These are phyloP conservation scores for Drosophila busckii DNA, from an alignment of 1,140 invertebrate genomes.

Conservation along the genomic window DNA sequence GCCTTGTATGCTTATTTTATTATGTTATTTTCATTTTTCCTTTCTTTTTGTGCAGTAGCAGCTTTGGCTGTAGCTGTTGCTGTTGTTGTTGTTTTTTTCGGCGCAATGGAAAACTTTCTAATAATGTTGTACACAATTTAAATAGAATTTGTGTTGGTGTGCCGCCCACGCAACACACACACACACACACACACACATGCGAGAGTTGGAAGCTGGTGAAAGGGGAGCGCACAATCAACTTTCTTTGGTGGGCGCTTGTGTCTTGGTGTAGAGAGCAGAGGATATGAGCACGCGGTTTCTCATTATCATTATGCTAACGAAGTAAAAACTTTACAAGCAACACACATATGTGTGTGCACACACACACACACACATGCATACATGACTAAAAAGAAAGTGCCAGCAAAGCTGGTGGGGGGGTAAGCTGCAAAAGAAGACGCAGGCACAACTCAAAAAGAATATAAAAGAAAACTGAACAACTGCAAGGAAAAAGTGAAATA, in stretches of 20 bases:
- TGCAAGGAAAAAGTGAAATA: constrained; percentile 50
- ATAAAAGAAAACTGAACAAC: constrained; percentile 58
- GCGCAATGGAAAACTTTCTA: constrained; percentile 72
- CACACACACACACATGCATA: constrained; percentile 11
- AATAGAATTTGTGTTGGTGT: constrained; percentile 67
- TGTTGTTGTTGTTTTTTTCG: constrained; percentile 20
- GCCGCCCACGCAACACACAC: constrained; percentile 1
- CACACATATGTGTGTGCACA: constrained; percentile 59
- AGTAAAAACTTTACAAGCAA: constrained; percentile 78
- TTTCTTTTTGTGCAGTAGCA: constrained; percentile 40
- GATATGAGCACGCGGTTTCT: constrained; percentile 77
- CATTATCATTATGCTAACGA: constrained; percentile 78
- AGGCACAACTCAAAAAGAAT: constrained; percentile 16
- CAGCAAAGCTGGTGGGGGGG: too few species aligned
- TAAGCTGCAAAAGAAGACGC: constrained; percentile 38
- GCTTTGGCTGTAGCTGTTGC: constrained; percentile 9
- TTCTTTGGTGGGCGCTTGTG: constrained; percentile 14
- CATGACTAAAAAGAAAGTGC: constrained; percentile 13
- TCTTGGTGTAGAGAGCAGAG: constrained; percentile 24
- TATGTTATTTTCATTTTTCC: constrained; percentile 7
- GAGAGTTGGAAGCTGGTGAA: too few species aligned
- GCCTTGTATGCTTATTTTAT: constrained; percentile 18
- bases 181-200: constrained; percentile 11
- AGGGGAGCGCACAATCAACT: constrained; percentile 69
- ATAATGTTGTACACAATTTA: constrained; percentile 79